Base-by-base conservation (phyloP, 2,888 invertebrate genomes). In the Amiota mariae region DNA sequence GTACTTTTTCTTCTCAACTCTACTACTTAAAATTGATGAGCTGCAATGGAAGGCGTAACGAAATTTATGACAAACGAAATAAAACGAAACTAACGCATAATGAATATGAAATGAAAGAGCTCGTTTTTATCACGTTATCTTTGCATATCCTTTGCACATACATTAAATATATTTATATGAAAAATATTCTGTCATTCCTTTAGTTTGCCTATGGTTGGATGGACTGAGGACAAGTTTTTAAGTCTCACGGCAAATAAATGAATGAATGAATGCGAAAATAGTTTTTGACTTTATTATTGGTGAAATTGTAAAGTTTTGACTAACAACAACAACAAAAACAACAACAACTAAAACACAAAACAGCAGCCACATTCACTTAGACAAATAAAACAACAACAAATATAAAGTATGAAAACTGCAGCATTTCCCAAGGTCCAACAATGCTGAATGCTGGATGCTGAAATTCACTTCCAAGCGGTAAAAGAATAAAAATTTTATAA, bases 201-300 rank as follows among this genome's bases (percentile, higher is more conserved):
- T 36, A 36, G 36, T 36, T 36, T 36, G 36, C 36, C 36, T 36
- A 36, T 36, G 36, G 36, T 6, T 24, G 36, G 36, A 36, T 24
- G 6, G 6, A 36, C 36, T 0, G n/a, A n/a, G n/a, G 8, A 36
- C 36, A 36, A 36, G 36, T 36, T 36, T 36, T 36, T 36, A 36
- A 36, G 36, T 36, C 36, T 36, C 20, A 8, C 18, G 18, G 59
- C 59, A 59, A 59, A 59, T 59, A n/a, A 59, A 59, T 59, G 59
- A n/a, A 59, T 59, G 59, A 59, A 59, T 59, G 59, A n/a, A 8
- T n/a, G 9, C 59, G 59, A 59, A 51, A 67, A 67, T 67, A 67
- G 67, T 67, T 67, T 49, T 67, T 18, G 51, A 67, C 67, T 67
- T 67, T 67, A 67, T 67, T 67, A 51, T 51, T 47, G 59, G n/a